Evolutionary conservation across 2,797 vertebrate species (phyloP), one percentile per base, ranked within the genome.

Genomic region (Loris lydekkerianus): DNA sequence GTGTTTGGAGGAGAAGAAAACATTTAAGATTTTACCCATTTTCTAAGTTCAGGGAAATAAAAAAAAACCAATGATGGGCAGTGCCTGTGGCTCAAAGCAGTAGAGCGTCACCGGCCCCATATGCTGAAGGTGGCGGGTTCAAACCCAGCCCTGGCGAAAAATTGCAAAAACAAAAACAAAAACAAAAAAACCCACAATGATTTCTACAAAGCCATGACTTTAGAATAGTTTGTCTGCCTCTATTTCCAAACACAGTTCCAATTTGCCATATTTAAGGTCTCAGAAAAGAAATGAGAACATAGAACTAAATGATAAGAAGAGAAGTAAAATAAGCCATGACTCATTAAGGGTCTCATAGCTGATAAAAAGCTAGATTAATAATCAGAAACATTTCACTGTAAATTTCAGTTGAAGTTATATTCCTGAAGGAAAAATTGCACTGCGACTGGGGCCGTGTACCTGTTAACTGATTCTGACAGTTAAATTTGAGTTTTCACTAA

Each of bases 401-500:
- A 92, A 40, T 70, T 70, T 80, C 65, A 67, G 10, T 43, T 77
- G 72, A 70, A 58, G 17, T 80, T 88, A 43, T 9, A 60, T 18
- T 49, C 77, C 5, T 34, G 49, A 86, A 40, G 14, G 18, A 13
- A 40, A 94, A 86, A 53, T 87, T 34, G 60, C 89, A 43, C 46
- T 6, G 25, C 14, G 31, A 3, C 34, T 0, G 2, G 53, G 11
- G 25, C 17, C 5, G 7, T 25, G 0, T 43, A n/a, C 25, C 10
- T 72, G n/a, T 43, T 49, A 86, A 70, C 3, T 83, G 86, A 93
- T 58, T n/a, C 61, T 84, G 63, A 84, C 2, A 31, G 56, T 46
- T 53, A 15, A 69, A 53, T 73, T 96, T 63, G 85, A 91, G 73
- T 93, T 94, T 93, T 92, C 90, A 97, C 78, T 91, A 87, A 70